phyloP scores from a whole-genome alignment of 2,888 invertebrate species.

The Thysanoteuthis rhombus region DNA sequence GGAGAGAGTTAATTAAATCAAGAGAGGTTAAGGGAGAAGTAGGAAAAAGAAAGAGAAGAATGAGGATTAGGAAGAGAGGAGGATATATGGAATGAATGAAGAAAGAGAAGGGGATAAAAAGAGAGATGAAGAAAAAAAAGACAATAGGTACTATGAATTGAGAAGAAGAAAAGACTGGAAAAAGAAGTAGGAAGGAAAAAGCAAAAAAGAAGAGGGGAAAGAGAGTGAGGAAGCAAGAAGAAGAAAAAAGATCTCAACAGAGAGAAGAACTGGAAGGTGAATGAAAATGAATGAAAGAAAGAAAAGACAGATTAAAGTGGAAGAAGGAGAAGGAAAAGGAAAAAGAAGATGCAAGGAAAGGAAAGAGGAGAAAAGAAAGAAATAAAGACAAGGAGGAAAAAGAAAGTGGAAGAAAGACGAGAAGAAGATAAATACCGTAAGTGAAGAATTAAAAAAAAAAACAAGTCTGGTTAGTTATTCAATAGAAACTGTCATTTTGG shows the following conservation, averaged over 20 bases:
- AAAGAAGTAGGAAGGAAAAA: not conserved
- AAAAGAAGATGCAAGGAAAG: not conserved
- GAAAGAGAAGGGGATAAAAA: not conserved
- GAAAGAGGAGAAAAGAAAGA: not conserved
- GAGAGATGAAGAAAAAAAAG: not conserved
- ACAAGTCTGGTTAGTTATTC: too few species aligned
- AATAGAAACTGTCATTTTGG: too few species aligned
- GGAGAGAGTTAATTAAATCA: too few species aligned
- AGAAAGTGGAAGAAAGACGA: not conserved
- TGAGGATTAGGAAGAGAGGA: not conserved
- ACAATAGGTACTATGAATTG: not conserved
- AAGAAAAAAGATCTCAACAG: not conserved
- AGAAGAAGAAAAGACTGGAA: not conserved
- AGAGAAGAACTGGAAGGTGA: not conserved
- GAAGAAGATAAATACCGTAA: not conserved
- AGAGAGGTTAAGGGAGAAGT: not conserved
- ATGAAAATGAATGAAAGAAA: too few species aligned
- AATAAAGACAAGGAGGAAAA: not conserved
- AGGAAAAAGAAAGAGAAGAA: not conserved
- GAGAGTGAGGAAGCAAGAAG: not conserved
- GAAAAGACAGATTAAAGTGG: not conserved
- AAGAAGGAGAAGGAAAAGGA: too few species aligned
- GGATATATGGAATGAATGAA: not conserved
- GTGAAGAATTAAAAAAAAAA: not conserved
- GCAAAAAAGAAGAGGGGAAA: accelerated